Percentiles rank a stretch among this genome's conserved stretches.
These are phyloP conservation scores for Furnarius figulus DNA, from an alignment of 2,113 vertebrate species.

Conservation along the genomic window DNA sequence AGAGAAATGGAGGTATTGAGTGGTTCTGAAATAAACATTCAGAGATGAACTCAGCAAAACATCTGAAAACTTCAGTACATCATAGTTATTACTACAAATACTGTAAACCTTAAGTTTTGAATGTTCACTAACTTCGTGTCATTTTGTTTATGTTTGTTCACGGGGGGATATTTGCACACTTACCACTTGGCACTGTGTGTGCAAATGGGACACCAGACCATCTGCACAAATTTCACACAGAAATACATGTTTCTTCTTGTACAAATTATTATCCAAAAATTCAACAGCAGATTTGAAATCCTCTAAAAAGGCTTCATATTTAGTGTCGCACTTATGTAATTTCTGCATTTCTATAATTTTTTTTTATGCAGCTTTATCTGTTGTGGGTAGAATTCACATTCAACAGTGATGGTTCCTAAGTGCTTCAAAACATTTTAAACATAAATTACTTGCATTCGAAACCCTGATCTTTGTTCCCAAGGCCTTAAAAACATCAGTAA, in stretches of 20 bases:
- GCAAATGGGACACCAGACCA: neutral
- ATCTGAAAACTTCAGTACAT: neutral
- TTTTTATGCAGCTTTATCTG: neutral
- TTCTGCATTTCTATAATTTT: neutral
- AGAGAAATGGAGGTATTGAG: neutral
- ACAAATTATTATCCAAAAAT: neutral
- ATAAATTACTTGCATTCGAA: neutral
- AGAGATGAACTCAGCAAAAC: neutral
- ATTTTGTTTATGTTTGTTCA: neutral
- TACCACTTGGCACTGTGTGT: neutral
- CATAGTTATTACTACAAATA: neutral
- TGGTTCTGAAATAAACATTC: neutral
- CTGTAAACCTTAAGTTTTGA: neutral
- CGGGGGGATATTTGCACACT: neutral
- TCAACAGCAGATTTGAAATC: neutral
- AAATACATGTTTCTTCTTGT: neutral
- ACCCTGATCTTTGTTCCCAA: slow-evolving; percentile 14
- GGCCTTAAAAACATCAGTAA: neutral
- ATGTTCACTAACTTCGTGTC: neutral
- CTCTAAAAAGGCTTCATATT: neutral
- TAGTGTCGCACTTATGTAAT: neutral
- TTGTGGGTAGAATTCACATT: neutral
- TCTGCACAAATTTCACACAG: neutral
- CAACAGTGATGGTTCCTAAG: neutral
- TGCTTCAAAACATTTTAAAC: neutral